Conservation (phyloP, 1,140 invertebrate genomes). For the Frieseomelitta varia region DNA sequence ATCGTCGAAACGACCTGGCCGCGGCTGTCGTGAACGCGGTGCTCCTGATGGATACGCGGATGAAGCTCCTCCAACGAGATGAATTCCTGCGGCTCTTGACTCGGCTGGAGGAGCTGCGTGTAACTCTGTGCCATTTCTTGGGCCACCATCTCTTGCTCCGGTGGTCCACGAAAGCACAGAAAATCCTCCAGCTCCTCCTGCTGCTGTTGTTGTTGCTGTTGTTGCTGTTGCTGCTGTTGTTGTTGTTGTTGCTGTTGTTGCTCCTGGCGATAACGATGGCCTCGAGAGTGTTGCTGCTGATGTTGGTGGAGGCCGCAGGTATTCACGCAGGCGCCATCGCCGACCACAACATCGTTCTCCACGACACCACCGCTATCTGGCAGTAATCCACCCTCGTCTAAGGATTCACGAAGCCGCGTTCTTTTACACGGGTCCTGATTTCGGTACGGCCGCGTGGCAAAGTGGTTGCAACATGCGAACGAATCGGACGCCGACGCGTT, state of each 20-base stretch:
- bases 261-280: slow-evolving; percentile 45
- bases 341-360: slow-evolving; percentile 65
- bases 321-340: slow-evolving; percentile 68
- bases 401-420: slow-evolving; percentile 29
- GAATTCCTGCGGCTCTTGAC: slow-evolving; percentile 75
- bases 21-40: slow-evolving; percentile 61
- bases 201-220: slow-evolving; percentile 17
- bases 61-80: slow-evolving; percentile 76
- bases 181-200: slow-evolving; percentile 61
- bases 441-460: not conserved
- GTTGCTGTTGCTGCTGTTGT: slow-evolving; percentile 31
- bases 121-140: slow-evolving; percentile 78
- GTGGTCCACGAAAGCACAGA: slow-evolving; percentile 59
- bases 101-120: slow-evolving; percentile 74
- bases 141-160: slow-evolving; percentile 74
- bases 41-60: slow-evolving; percentile 68
- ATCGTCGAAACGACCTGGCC: slow-evolving; percentile 45
- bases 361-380: slow-evolving; percentile 69
- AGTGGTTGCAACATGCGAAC: slow-evolving; percentile 37
- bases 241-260: not conserved
- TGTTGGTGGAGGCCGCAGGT: slow-evolving; percentile 57
- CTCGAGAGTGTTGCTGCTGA: slow-evolving; percentile 55
- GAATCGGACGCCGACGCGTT: not conserved
- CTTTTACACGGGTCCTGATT: not conserved
- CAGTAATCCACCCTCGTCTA: slow-evolving; percentile 75